These are phyloP conservation scores for Lagopus leucura DNA, from an alignment of 2,113 vertebrate species.

Conservation along the genomic window DNA sequence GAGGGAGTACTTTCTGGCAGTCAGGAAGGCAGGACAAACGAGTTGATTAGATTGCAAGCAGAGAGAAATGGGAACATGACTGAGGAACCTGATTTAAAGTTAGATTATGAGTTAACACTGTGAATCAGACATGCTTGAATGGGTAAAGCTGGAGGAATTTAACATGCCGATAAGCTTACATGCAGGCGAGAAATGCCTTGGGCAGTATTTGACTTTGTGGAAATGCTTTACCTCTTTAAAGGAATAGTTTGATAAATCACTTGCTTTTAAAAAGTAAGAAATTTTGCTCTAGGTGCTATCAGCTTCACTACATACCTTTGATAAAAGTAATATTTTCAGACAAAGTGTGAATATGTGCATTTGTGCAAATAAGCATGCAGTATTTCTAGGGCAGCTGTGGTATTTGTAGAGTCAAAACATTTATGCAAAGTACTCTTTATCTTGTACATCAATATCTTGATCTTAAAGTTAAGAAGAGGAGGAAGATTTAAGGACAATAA, in stretches of 20 bases:
- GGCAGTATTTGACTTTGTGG: constrained; percentile 69
- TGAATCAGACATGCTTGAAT: constrained; percentile 49
- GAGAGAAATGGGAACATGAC: neutral
- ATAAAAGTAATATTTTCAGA: neutral
- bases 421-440: neutral
- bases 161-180: constrained; percentile 55
- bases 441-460: neutral
- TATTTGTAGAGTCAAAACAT: neutral
- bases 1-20: neutral
- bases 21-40: neutral
- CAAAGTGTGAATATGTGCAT: neutral
- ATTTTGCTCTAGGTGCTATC: constrained; percentile 9
- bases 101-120: constrained; percentile 57
- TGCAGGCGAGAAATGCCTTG: constrained; percentile 47
- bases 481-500: neutral
- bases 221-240: constrained; percentile 42
- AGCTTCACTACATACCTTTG: neutral
- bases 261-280: neutral
- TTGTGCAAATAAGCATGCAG: neutral
- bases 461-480: neutral
- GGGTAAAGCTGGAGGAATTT: constrained; percentile 59
- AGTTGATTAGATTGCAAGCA: neutral
- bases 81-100: neutral
- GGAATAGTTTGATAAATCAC: constrained; percentile 44
- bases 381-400: neutral